Percentiles rank a stretch among this genome's conserved stretches.
phyloP scores from a whole-genome alignment of 2,888 invertebrate species.

The Polydrusus pterygomalis region DNA sequence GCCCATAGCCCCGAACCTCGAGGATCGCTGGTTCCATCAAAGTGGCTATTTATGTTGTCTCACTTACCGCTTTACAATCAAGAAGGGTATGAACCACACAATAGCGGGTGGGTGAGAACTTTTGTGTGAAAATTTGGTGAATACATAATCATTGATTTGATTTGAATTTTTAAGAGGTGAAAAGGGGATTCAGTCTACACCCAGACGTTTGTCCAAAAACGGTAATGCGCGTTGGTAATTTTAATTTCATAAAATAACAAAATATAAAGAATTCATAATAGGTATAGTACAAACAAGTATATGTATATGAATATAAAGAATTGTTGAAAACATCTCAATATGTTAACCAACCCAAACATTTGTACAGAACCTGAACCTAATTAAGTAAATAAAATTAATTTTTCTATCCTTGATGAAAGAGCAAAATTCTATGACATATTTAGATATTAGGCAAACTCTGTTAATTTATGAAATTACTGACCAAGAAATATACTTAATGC shows the following conservation, averaged over 20 bases:
- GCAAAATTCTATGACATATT: constrained; percentile 6
- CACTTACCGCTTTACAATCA: too few species aligned
- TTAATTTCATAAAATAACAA: constrained; percentile 51
- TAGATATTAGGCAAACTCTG: constrained; percentile 14
- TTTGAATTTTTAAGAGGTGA: too few species aligned
- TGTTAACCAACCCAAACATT: not conserved
- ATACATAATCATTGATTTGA: too few species aligned
- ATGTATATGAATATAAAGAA: not conserved
- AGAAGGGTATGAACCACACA: too few species aligned
- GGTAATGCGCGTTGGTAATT: constrained; percentile 22
- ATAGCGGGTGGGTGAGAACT: too few species aligned
- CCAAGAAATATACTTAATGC: constrained; percentile 40
- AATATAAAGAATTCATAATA: constrained; percentile 21
- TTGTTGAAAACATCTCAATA: not conserved
- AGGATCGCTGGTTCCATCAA: too few species aligned
- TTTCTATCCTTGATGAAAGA: not conserved
- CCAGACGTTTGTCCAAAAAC: constrained; percentile 39
- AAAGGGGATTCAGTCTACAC: too few species aligned
- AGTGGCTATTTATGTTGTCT: too few species aligned
- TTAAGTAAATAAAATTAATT: not conserved
- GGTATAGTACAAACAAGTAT: constrained; percentile 28
- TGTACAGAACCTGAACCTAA: constrained; percentile 26
- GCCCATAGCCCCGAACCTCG: too few species aligned
- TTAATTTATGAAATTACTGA: constrained; percentile 51
- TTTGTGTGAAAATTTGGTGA: too few species aligned